Evolutionary conservation across 2,888 invertebrate species (phyloP), one percentile per base, ranked within the genome.

Genomic region (Habroteleia sp.): DNA sequence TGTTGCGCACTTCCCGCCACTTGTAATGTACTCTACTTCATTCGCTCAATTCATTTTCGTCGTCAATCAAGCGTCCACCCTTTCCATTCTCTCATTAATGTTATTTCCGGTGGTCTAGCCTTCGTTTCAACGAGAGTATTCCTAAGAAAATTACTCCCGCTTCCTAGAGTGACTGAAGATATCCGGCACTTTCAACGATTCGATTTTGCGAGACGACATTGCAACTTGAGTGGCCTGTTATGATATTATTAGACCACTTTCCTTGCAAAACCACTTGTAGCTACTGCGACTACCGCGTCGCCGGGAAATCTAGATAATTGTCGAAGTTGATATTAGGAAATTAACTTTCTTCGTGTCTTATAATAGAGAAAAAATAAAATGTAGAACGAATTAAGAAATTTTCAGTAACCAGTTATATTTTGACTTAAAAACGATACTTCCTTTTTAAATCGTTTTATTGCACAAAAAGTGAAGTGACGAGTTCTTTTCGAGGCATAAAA

Each of bases 1-100:
- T 83, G 86, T 82, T 88, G 88, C 83, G 87, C 88, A 87, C 86
- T 88, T 88, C 88, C 88, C 87, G 87, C 84, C 87, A 84, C 86
- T 86, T 83, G 81, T 80, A 80, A 79, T 68, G 81, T 83, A 87
- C 87, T 87, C 81, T 83, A 84, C 79, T 84, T 82, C 80, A 87
- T 87, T 87, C 86, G 82, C 82, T 85, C 87, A 87, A 87, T 88
- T 88, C 86, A 87, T 87, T 87, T 86, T 86, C 85, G 87, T 87
- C 85, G 87, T 81, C 84, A 81, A 86, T 86, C 82, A 78, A 79
- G 79, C 80, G 76, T 82, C 79, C 82, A 83, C 83, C 85, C 84
- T 83, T 81, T 84, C 82, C 83, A 81, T 84, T 84, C 84, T 83
- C 82, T 87, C 85, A 83, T 88, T 87, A 87, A 74, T 80, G 77